Evolutionary conservation across 2,888 invertebrate genomes (phyloP), one percentile per base, ranked within the genome.

Genomic region (Cheilosia variabilis): DNA sequence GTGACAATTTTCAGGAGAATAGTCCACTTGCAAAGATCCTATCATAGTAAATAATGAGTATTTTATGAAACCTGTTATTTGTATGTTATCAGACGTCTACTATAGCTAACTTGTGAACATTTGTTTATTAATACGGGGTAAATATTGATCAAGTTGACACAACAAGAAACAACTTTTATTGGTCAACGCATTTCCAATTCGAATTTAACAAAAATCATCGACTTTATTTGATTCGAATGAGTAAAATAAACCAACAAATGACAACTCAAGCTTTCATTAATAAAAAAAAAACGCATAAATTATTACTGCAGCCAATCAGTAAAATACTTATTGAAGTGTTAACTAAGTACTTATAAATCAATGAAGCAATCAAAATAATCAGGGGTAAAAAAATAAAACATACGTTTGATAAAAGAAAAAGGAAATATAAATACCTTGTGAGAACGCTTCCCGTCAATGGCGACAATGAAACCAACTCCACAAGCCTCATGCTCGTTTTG

Each of bases 401-500:
- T 22, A 43, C 1, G 15, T 13, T 27, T 57, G 34, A 60, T n/a
- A 66, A 52, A 15, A 17, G 47, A 5, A 10, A 2, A 34, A 37
- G 9, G 6, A 19, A 9, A 31, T 31, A 31, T 31, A 9, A 93
- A 93, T 91, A 96, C 96, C 95, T 98, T 98, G 94, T 98, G 97
- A 89, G 97, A 96, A 88, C 96, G 95, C 91, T 95, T 95, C 89
- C 99, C 99, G 94, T 99, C 98, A 93, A 99, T 99, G 93, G 97
- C 97, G 92, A 98, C 99, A 90, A 99, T 98, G 93, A 99, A 99
- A 90, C 99, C 99, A 91, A 99, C 99, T 88, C 99, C 99, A 92
- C 99, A 99, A 88, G 99, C 98, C 92, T 98, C 99, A 93, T 96
- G 97, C 94, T 99, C 99, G 92, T 96, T 95, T 91, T 95, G 95